These are phyloP conservation scores for Zalophus californianus DNA, from an alignment of 2,797 vertebrate species.

Conservation along the genomic window DNA sequence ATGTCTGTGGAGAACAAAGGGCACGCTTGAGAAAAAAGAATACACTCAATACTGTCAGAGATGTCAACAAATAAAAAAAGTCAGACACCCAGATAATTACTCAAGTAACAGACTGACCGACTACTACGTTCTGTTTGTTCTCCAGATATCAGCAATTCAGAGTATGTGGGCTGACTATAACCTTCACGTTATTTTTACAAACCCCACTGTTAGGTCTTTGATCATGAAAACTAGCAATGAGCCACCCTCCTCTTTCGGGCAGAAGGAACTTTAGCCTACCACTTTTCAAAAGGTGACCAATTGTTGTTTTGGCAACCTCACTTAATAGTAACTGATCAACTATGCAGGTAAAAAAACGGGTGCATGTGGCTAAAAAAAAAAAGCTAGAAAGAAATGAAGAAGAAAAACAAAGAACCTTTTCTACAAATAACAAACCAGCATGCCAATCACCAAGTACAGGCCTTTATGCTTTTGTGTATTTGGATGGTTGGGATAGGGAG, in stretches of 20 bases:
- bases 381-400: slow-evolving; percentile 46
- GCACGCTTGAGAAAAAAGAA: slow-evolving; percentile 68
- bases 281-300: slow-evolving; percentile 69
- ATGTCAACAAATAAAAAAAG: neutral
- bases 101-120: slow-evolving; percentile 9
- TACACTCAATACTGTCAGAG: neutral
- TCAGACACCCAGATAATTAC: neutral
- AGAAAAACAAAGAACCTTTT: neutral
- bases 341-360: slow-evolving; percentile 3
- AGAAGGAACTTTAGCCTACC: slow-evolving; percentile 52
- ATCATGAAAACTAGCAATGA: slow-evolving; percentile 45
- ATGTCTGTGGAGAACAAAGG: slow-evolving; percentile 91
- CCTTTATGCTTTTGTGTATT: neutral
- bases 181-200: slow-evolving; percentile 22
- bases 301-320: slow-evolving; percentile 23
- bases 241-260: neutral
- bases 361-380: neutral
- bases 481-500: neutral
- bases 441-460: slow-evolving; percentile 27
- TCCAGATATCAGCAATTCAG: slow-evolving; percentile 15
- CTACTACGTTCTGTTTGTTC: slow-evolving; percentile 3
- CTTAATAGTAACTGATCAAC: slow-evolving; percentile 68
- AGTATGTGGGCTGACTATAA: neutral
- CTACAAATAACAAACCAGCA: slow-evolving; percentile 62
- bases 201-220: neutral